Percentiles rank a stretch among this genome's conserved stretches.
phyloP scores from a whole-genome alignment of 2,113 vertebrate genomes.

The Vulpes lagopus region DNA sequence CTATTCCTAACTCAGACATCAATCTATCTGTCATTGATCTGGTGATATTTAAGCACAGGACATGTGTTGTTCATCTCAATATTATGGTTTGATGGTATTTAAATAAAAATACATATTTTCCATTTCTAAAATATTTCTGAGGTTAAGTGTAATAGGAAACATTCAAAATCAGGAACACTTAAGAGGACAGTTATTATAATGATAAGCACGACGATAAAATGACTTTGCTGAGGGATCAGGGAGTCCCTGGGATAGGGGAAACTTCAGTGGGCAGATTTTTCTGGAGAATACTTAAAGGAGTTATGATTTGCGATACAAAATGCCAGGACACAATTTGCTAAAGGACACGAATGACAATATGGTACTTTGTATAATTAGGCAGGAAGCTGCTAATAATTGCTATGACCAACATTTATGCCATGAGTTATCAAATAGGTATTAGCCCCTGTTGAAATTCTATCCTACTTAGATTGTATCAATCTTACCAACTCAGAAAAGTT shows the following conservation, averaged over 20 bases:
- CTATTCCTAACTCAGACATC: constrained; percentile 15
- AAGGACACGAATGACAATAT: neutral
- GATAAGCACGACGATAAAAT: neutral
- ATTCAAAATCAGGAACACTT: neutral
- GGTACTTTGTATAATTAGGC: neutral
- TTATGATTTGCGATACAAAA: neutral
- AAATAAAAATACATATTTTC: neutral
- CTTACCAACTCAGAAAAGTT: neutral
- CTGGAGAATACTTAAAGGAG: neutral
- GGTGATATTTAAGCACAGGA: neutral
- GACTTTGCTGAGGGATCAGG: neutral
- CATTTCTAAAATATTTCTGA: constrained; percentile 15
- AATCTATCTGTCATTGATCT: neutral
- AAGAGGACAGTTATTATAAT: neutral
- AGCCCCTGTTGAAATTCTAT: neutral
- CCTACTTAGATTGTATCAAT: neutral
- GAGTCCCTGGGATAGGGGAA: neutral
- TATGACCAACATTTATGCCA: neutral
- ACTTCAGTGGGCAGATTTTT: neutral
- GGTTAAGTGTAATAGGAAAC: neutral
- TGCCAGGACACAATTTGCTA: neutral
- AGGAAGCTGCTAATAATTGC: neutral
- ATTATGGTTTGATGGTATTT: neutral
- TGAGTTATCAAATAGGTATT: neutral
- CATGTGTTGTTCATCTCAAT: neutral